Evolutionary conservation across 2,113 vertebrate species (phyloP), one percentile per base, ranked within the genome.

Genomic region (Caloenas nicobarica): DNA sequence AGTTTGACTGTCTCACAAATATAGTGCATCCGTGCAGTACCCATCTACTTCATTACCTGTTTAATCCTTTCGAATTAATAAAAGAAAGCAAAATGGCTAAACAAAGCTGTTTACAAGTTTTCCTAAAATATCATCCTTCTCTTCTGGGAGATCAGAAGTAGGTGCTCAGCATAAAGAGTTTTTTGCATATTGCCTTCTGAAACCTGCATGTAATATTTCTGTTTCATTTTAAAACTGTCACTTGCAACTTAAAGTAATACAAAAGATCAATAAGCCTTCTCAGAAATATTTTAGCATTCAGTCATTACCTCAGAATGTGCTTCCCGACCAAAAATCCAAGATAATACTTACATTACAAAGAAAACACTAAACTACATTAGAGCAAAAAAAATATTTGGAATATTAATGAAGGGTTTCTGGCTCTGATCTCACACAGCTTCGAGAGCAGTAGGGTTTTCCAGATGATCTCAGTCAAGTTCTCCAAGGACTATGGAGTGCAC

Each of bases 291-390:
- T 95, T 50, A 78, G 44, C 33, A 80, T 89, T 77, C 57, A 68
- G 81, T 61, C 87, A 85, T 77, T 94, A 86, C 60, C 58, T 95
- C 68, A 93, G 87, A 89, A 82, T 38, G 5, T 76, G 33, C n/a
- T 94, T 76, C 66, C 85, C 87, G 66, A 80, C 36, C 36, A 70
- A 92, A 91, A 15, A 57, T 64, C 81, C 84, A 80, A 89, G 70
- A 82, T 44, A 92, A 89, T 53, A 58, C 61, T 93, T 88, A n/a
- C 11, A 48, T 70, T 74, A 70, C 58, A 83, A 91, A 57, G 17
- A 91, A 91, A 91, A 91, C 5, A 42, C 8, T 69, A 46, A 65
- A 81, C 50, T 81, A 76, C 29, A 29, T 53, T 44, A 54, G 13
- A 95, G 29, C 4, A 82, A 80, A 94, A 94, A 92, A 69, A 46